Evolutionary conservation across 2,113 vertebrate species (phyloP), one percentile per base, ranked within the genome.

Genomic region (Camelus dromedarius): DNA sequence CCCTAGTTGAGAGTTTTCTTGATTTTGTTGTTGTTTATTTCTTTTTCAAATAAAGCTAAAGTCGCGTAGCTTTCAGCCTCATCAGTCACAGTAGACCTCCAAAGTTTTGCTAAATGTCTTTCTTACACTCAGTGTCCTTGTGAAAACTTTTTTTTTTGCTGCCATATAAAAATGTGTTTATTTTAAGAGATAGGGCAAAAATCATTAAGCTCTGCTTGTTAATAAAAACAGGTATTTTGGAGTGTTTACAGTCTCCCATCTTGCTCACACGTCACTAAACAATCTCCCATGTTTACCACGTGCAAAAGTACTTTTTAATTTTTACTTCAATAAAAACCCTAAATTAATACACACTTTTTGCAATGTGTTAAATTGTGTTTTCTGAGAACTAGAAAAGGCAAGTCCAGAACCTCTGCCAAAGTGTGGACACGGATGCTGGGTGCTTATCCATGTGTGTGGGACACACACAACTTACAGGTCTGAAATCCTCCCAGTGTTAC

Each of bases 71-170:
- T 95, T 95, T 60, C 42, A 54, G 9, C 54, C 35, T 84, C 88
- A 12, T 75, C 66, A 30, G 22, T 54, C 77, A 62, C 26, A 46
- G 24, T 24, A 79, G 24, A 13, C 11, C 5, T 88, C 30, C 50
- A 91, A 95, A 87, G 20, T 76, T 80, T 69, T 35, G 12, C 32
- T 80, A 76, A 5, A 64, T 3, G 16, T 89, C 76, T 56, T 87
- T 88, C 79, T 92, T 95, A 76, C 97, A n/a, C 46, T 16, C 66
- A 83, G 30, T 64, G 32, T n/a, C 38, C n/a, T 95, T 86, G 4
- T 96, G 66, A 73, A 72, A 26, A 32, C 15, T 62, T n/a, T 75
- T 32, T 87, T 62, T 91, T 97, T 66, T 67, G 38, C 28, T 81
- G 18, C 52, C 69, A 26, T 42, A 38, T 81, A 72, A 76, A 92